Percentiles rank a stretch among this genome's conserved stretches.
These are phyloP conservation scores for Aurelia sp. DNA, from an alignment of 30 jellyfish, hydroid and myxozoan species.

Conservation along the genomic window DNA sequence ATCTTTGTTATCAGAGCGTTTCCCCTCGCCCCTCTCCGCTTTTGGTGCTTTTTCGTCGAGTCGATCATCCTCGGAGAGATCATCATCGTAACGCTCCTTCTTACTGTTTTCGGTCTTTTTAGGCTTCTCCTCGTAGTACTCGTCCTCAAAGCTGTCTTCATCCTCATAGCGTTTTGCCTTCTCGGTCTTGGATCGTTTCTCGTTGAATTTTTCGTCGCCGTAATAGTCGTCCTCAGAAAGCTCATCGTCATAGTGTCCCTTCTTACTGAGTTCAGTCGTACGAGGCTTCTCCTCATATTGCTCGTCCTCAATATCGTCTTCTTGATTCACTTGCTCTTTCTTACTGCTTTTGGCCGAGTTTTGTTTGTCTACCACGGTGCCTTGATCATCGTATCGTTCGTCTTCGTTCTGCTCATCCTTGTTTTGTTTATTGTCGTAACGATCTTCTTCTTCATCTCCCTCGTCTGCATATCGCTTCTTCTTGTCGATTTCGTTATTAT, in stretches of 20 bases:
- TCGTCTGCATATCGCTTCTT: background rate
- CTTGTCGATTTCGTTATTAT: background rate
- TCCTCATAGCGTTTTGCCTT: background rate
- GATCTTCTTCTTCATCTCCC: slow-evolving; percentile 2
- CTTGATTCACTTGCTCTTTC: slow-evolving; percentile 1
- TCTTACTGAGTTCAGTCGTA: background rate
- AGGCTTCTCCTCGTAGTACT: background rate
- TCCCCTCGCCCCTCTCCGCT: background rate
- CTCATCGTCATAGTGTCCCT: background rate
- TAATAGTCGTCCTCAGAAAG: background rate
- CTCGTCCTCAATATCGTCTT: background rate
- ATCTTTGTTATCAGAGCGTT: background rate
- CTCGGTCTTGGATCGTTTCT: no score
- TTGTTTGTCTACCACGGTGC: background rate
- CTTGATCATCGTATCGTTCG: background rate
- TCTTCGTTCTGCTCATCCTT: slow-evolving; percentile 10
- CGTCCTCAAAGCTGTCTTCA: background rate
- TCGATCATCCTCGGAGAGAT: background rate
- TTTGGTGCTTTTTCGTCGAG: no score
- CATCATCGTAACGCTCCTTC: background rate
- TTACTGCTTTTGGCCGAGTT: background rate
- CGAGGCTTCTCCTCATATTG: background rate
- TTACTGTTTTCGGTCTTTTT: background rate
- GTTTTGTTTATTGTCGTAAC: background rate
- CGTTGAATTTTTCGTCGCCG: background rate